Conservation (phyloP, 2,113 vertebrate genomes). For the Galemys pyrenaicus region DNA sequence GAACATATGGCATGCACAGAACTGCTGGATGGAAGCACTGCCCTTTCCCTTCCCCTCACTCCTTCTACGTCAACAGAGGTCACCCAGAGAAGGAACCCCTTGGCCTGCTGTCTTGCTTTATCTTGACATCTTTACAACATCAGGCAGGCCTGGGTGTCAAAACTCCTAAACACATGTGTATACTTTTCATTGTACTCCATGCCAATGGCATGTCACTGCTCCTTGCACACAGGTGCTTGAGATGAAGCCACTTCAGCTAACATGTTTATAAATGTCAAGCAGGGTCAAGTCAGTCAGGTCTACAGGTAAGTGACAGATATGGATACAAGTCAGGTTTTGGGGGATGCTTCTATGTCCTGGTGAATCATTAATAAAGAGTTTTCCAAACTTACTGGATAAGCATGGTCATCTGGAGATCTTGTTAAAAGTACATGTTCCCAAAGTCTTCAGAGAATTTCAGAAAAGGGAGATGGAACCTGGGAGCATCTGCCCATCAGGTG, state of each 20-base stretch:
- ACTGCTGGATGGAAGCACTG: fast-evolving
- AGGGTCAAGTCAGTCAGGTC: slow-evolving; percentile 37
- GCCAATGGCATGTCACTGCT: neutral
- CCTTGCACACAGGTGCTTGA: neutral
- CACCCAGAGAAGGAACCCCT: neutral
- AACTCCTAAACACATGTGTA: neutral
- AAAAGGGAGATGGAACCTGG: neutral
- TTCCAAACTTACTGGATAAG: neutral
- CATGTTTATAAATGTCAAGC: neutral
- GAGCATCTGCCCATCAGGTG: neutral
- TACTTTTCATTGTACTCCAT: neutral
- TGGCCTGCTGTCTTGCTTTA: neutral
- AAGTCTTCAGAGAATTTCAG: neutral
- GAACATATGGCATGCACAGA: fast-evolving
- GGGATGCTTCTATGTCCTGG: neutral
- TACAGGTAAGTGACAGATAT: slow-evolving; percentile 1
- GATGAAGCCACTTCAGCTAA: neutral
- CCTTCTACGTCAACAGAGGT: neutral
- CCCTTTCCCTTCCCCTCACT: neutral
- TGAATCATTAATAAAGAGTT: slow-evolving; percentile 19
- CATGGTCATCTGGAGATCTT: slow-evolving; percentile 8
- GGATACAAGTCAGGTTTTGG: neutral
- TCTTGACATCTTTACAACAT: neutral
- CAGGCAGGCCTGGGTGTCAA: neutral
- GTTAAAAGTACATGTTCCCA: neutral